Conservation (phyloP, 2,797 vertebrate species). For the Ptychobarbus kaznakovi region DNA sequence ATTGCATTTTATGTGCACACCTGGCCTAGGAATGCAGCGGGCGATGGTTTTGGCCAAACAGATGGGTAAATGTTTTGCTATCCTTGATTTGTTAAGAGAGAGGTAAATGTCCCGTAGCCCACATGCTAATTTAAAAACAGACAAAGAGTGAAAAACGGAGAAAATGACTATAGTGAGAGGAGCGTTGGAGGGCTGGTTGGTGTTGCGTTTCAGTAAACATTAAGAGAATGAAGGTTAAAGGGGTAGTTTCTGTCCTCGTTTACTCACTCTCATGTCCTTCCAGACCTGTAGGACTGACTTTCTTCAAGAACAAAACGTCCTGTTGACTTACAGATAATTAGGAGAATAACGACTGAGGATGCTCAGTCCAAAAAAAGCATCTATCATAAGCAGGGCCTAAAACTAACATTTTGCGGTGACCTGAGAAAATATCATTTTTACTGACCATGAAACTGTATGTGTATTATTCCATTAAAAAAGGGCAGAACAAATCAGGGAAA, state of each 20-base stretch:
- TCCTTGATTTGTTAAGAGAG: conserved; percentile 40
- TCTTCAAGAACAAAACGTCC: neutral
- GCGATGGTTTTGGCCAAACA: conserved; percentile 14
- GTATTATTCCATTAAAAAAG: neutral
- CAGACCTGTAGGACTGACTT: neutral
- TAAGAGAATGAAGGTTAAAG: conserved; percentile 13
- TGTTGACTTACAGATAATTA: neutral
- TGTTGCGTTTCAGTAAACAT: conserved; percentile 33
- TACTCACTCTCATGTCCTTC: neutral
- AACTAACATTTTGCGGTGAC: no score
- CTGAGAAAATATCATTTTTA: neutral
- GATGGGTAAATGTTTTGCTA: conserved; percentile 45
- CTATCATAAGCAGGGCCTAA: neutral
- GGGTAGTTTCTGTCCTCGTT: neutral
- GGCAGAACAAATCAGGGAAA: no score
- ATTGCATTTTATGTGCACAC: conserved; percentile 50
- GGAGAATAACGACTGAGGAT: neutral
- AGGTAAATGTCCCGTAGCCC: conserved; percentile 30
- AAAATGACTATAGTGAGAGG: conserved; percentile 21
- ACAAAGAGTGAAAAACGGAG: conserved; percentile 13
- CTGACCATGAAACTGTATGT: neutral
- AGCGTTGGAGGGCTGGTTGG: conserved; percentile 12
- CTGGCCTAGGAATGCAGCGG: conserved; percentile 50
- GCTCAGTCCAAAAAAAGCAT: neutral
- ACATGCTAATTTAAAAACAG: conserved; percentile 45